Conservation (phyloP, 1,140 invertebrate genomes). For the Melipona quadrifasciata region DNA sequence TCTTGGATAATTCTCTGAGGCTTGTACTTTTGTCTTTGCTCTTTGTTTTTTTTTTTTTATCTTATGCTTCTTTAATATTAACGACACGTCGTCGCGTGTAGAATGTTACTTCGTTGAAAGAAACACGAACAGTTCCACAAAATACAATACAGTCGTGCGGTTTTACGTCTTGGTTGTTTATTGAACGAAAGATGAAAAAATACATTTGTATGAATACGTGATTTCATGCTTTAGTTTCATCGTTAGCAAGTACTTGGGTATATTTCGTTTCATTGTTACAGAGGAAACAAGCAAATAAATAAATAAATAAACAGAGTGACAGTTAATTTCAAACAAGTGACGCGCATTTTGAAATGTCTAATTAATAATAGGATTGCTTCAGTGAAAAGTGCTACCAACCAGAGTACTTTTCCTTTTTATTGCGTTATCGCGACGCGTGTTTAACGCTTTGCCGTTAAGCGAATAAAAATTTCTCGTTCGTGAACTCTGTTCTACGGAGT, state of each 20-base stretch:
- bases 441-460: background rate
- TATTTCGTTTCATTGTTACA: background rate
- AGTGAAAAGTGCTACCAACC: background rate
- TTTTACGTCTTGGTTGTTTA: background rate
- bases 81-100: too few relatives aligned
- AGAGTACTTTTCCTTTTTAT: background rate
- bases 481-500: background rate
- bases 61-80: too few relatives aligned
- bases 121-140: background rate
- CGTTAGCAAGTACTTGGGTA: background rate
- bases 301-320: too few relatives aligned
- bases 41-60: too few relatives aligned
- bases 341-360: background rate
- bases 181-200: too few relatives aligned
- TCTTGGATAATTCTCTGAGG: too few relatives aligned
- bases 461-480: conserved; percentile 32
- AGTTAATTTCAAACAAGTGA: background rate
- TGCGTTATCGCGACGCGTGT: background rate
- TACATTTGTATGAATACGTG: too few relatives aligned
- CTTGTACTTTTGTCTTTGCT: too few relatives aligned
- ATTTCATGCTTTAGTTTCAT: too few relatives aligned
- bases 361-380: conserved; percentile 24
- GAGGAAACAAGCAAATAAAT: background rate
- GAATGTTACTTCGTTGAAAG: background rate
- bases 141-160: background rate